Base-by-base conservation (phyloP, 2,113 vertebrate genomes). In the Nibea coibor region DNA sequence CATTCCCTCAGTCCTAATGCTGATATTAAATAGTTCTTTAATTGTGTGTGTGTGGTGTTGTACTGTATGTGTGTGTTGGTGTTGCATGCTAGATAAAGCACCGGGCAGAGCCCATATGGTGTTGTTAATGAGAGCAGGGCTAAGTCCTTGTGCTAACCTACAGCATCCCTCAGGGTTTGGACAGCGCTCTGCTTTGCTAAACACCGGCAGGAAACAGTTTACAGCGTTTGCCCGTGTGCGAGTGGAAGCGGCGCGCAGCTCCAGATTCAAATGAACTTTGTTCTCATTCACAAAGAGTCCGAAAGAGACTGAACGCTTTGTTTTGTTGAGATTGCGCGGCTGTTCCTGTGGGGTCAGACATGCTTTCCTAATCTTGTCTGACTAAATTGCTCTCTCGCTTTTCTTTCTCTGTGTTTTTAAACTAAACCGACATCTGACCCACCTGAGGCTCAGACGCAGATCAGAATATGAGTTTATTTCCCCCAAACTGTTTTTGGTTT, bases 91-190 rank as follows among this genome's bases (percentile, higher is more conserved):
- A 74, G 58, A 75, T 79, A 43, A 80, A 85, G 72, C 75, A 28
- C 62, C 15, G 72, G 63, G 72, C 58, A 50, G 65, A 80, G 66
- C 70, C 73, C 86, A 74, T 87, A 87, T 80, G 76, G 87, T 64
- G 76, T 7, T 73, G 81, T 79, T 91, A 89, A 87, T 87, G 89
- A 87, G 83, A 81, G 84, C 53, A 43, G 59, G 64, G 64, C 35
- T 67, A 64, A 86, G 85, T 88, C 84, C 76, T 85, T 87, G 88
- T 75, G 80, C 80, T 85, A 70, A 88, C 86, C 88, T 83, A 62
- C 86, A 72, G 72, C 61, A 15, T 71, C 80, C 85, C 82, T 83
- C 64, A 26, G 78, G 87, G 64, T 48, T 45, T 5, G 57, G 72
- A 70, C 72, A 7, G 45, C 1, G 45, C 69, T 77, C 19, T 77